phyloP scores from a whole-genome alignment of 1,140 invertebrate genomes.

The Rhynchophorus ferrugineus region DNA sequence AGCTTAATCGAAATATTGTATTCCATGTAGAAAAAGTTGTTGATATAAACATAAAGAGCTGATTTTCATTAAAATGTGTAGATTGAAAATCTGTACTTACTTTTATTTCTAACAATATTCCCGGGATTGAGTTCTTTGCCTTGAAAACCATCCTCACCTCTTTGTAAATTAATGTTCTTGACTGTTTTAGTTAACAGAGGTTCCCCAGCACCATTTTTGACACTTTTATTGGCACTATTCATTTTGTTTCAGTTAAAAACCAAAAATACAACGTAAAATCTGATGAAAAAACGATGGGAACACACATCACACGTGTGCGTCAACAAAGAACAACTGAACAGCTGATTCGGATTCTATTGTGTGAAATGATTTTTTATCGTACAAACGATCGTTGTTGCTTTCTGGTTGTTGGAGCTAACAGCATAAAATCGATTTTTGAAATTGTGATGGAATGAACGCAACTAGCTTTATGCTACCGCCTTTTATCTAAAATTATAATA shows the following conservation, averaged over 20 bases:
- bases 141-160: slow-evolving; percentile 8
- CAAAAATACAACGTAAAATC: neutral
- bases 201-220: slow-evolving; percentile 2
- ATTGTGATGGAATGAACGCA: no score
- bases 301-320: slow-evolving; percentile 1
- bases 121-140: slow-evolving; percentile 12
- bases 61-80: no score
- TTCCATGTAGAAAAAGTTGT: no score
- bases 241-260: slow-evolving; percentile 7
- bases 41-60: no score
- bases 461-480: no score
- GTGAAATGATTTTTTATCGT: slow-evolving; percentile 4
- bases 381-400: neutral
- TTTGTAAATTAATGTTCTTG: slow-evolving; percentile 12
- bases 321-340: slow-evolving; percentile 6
- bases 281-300: slow-evolving; percentile 2
- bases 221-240: slow-evolving; percentile 7
- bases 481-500: no score
- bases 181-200: slow-evolving; percentile 9
- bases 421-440: neutral
- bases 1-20: no score
- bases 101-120: slow-evolving; percentile 18
- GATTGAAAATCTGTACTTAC: slow-evolving; percentile 10
- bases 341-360: slow-evolving; percentile 14
- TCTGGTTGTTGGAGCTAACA: neutral